Conservation (phyloP, 2,113 vertebrate species). For the Phycodurus eques region DNA sequence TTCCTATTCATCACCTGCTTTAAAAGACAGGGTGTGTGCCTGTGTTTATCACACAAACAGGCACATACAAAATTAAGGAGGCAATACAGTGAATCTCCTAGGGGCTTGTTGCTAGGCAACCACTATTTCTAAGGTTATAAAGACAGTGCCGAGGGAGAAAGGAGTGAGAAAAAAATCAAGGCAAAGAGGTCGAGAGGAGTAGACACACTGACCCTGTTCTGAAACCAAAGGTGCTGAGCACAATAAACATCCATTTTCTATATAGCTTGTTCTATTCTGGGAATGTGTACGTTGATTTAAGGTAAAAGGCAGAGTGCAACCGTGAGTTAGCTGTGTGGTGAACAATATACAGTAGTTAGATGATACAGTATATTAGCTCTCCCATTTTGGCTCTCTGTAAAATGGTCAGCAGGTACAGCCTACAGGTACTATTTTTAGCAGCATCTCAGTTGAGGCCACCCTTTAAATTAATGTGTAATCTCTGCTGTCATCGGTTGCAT, state of each 20-base stretch:
- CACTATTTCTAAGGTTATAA: constrained; percentile 60
- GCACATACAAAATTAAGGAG: constrained; percentile 51
- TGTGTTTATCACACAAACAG: constrained; percentile 14
- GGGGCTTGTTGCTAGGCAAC: constrained; percentile 69
- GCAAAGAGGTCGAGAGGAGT: constrained; percentile 8
- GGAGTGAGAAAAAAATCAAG: constrained; percentile 23
- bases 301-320: background rate
- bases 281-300: background rate
- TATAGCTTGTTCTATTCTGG: background rate
- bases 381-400: background rate
- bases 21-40: background rate
- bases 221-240: constrained; percentile 35
- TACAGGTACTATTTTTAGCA: background rate
- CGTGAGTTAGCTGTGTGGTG: background rate
- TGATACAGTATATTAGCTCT: background rate
- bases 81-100: constrained; percentile 52
- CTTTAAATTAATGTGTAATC: background rate
- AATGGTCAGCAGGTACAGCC: background rate
- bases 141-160: constrained; percentile 37
- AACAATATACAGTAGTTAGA: background rate
- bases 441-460: background rate
- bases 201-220: constrained; percentile 34
- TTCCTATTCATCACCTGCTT: constrained; percentile 10
- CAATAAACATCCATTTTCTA: background rate
- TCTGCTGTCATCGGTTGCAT: background rate